Evolutionary conservation across 2,797 vertebrate species (phyloP).

Genomic region (Hypotaenidia philippensis): DNA sequence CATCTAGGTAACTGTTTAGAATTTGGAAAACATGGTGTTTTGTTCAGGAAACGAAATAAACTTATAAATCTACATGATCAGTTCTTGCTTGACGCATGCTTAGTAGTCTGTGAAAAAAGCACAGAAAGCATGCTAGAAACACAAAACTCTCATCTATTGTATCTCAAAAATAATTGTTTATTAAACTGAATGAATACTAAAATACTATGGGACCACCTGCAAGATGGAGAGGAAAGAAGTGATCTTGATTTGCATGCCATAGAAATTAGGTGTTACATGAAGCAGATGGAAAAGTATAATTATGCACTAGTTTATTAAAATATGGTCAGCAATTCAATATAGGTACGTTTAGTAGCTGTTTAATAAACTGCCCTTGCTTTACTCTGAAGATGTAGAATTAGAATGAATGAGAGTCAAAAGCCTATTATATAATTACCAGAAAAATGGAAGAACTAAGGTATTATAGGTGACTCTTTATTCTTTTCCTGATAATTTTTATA

Average conservation of each 20-base stretch:
- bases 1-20: background rate
- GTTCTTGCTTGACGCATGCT: background rate
- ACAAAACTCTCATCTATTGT: background rate
- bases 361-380: background rate
- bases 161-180: slow-evolving; percentile 22
- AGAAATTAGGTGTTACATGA: background rate
- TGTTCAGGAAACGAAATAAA: background rate
- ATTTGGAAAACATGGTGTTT: background rate
- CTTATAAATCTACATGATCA: background rate
- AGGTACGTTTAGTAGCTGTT: background rate
- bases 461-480: background rate
- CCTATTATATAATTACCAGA: background rate
- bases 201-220: background rate
- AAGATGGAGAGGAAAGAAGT: background rate
- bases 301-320: background rate
- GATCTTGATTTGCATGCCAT: background rate
- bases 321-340: background rate
- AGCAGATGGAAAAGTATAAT: background rate
- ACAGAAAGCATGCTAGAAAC: background rate
- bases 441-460: background rate
- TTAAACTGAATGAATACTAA: slow-evolving; percentile 32
- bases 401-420: background rate
- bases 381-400: background rate
- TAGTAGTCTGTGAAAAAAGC: background rate
- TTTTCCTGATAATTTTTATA: background rate